Percentiles rank a stretch among this genome's conserved stretches.
These are phyloP conservation scores for Lampris incognitus DNA, from an alignment of 2,113 vertebrate genomes.

Conservation along the genomic window DNA sequence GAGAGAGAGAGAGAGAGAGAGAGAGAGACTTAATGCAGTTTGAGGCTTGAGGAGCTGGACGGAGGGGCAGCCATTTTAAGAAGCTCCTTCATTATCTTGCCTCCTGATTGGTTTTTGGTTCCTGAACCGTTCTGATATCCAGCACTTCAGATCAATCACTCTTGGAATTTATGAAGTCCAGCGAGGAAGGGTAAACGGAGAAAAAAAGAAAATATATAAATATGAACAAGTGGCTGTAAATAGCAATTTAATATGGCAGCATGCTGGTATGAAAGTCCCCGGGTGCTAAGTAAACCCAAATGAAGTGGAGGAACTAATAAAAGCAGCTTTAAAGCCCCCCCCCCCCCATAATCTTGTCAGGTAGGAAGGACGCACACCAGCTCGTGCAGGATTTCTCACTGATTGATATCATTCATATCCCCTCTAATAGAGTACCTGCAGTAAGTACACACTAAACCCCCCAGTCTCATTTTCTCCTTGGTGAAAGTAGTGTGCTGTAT, in stretches of 20 bases:
- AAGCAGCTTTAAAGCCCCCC: constrained; percentile 65
- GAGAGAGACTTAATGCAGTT: constrained; percentile 21
- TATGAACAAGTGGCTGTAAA: constrained; percentile 63
- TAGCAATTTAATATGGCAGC: constrained; percentile 54
- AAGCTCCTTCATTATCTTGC: constrained; percentile 46
- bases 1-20: constrained; percentile 23
- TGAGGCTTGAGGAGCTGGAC: constrained; percentile 1
- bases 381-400: constrained; percentile 62
- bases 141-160: constrained; percentile 58
- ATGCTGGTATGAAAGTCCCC: constrained; percentile 57
- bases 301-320: constrained; percentile 76
- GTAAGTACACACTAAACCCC: constrained; percentile 53
- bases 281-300: constrained; percentile 77
- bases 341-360: constrained; percentile 76
- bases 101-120: constrained; percentile 6
- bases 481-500: constrained; percentile 61
- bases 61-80: constrained; percentile 31
- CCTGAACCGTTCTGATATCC: constrained; percentile 14
- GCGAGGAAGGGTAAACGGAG: constrained; percentile 8
- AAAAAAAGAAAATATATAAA: constrained; percentile 44
- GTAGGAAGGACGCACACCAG: constrained; percentile 67
- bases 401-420: constrained; percentile 77
- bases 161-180: constrained; percentile 56
- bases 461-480: constrained; percentile 62
- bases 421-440: constrained; percentile 41